Percentiles rank a stretch among this genome's conserved stretches.
phyloP scores from a whole-genome alignment of 2,113 vertebrate species.

The Alouatta palliata region DNA sequence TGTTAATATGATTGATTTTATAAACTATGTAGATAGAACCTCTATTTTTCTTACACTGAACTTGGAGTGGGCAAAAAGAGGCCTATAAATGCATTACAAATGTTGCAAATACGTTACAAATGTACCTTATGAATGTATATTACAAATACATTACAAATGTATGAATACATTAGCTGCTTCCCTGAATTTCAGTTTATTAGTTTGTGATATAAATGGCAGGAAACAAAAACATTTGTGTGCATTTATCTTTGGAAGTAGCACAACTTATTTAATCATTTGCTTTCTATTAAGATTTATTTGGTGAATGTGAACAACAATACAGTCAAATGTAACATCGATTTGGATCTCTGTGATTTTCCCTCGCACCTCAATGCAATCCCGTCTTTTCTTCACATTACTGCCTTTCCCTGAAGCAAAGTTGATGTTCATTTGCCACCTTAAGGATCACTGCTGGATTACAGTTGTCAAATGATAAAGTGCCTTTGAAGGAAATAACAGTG shows the following conservation, averaged over 20 bases:
- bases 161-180: neutral
- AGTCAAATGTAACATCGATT: neutral
- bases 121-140: no score
- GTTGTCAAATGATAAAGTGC: neutral
- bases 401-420: neutral
- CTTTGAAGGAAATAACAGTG: neutral
- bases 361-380: neutral
- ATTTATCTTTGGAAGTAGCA: neutral
- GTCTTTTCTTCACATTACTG: neutral
- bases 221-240: neutral
- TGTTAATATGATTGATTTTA: neutral
- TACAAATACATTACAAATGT: neutral
- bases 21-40: neutral
- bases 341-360: neutral
- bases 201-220: neutral
- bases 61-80: neutral
- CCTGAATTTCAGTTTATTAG: neutral
- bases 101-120: no score
- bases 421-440: neutral
- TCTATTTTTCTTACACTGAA: neutral
- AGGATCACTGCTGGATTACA: neutral
- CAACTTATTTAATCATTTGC: neutral
- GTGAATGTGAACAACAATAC: neutral
- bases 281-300: slow-evolving; percentile 2
- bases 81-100: neutral